Base-by-base conservation (phyloP, 2,888 invertebrate genomes). In the Alloscopus bannaensis region DNA sequence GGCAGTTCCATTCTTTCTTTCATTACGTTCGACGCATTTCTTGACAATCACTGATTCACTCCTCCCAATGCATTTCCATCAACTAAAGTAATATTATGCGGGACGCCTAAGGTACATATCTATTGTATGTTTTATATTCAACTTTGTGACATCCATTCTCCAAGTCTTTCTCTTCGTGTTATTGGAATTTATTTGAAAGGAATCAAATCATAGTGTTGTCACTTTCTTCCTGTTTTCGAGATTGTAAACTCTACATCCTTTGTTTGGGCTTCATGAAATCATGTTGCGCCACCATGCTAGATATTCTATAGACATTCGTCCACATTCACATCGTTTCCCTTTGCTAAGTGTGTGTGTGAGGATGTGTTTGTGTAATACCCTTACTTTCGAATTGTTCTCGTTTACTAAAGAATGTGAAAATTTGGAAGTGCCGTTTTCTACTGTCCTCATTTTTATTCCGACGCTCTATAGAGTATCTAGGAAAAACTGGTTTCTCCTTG, bases 151-250 rank as follows among this genome's bases (percentile, higher is more conserved):
- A 6, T 36, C 36, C 6, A 36, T 36, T 36, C 36, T 36, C 47
- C 18, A 47, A 4, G 4, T 52, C 26, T 11, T 13, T 11, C 13
- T 40, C 13, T 40, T 22, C 36, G 18, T 6, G 1, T 59, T 59
- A 31, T 42, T 62, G 40, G 62, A 42, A 62, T 40, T 62, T 62
- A 42, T 62, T 62, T 28, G 62, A 42, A 42, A 40, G 62, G 62
- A 62, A 62, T 62, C 62, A 62, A 42, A 40, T 40, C 24, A 42
- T n/a, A n/a, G n/a, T 0, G 22, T 24, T 62, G 22, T 40, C 62
- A 62, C 62, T 62, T 62, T 62, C n/a, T 20, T 59, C 20, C 2
- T 11, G 18, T n/a, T 50, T 50, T n/a, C 50, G 16, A 50, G 22
- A 18, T 18, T 36, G 13, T 6, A 50, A 18, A 50, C 11, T 22